Evolutionary conservation across 1,140 invertebrate genomes (phyloP).

Genomic region (Drepana arcuata): DNA sequence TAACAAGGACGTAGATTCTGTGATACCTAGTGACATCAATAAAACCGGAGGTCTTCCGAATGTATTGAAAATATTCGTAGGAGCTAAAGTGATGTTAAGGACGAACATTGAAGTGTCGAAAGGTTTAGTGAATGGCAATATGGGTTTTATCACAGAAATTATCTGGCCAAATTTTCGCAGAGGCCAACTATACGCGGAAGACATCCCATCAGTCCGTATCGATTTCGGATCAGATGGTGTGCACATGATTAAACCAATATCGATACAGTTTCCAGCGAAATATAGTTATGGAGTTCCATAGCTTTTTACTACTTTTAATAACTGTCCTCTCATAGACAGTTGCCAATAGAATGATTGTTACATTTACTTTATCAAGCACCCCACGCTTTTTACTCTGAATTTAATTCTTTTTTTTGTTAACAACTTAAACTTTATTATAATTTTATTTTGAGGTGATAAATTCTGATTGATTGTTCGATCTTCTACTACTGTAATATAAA

Average conservation of each 20-base stretch:
- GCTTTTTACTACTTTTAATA: too few species aligned
- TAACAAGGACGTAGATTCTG: constrained; percentile 2
- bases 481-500: too few species aligned
- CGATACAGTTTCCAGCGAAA: not conserved
- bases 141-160: constrained; percentile 29
- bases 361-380: too few species aligned
- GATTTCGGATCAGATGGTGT: constrained; percentile 4
- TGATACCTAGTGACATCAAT: constrained; percentile 9
- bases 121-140: constrained; percentile 41
- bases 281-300: not conserved
- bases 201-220: constrained; percentile 18
- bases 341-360: too few species aligned
- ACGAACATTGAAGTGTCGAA: constrained; percentile 36
- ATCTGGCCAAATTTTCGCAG: constrained; percentile 27
- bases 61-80: constrained; percentile 20
- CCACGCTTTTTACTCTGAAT: too few species aligned
- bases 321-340: too few species aligned
- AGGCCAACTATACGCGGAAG: constrained; percentile 17
- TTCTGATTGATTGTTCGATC: too few species aligned
- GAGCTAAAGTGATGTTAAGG: constrained; percentile 36
- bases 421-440: too few species aligned
- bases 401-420: too few species aligned
- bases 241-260: constrained; percentile 6
- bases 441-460: too few species aligned
- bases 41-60: constrained; percentile 13